Percentiles rank a stretch among this genome's conserved stretches.
phyloP scores from a whole-genome alignment of 2,113 vertebrate species.

The Oxygymnocypris stewartii region DNA sequence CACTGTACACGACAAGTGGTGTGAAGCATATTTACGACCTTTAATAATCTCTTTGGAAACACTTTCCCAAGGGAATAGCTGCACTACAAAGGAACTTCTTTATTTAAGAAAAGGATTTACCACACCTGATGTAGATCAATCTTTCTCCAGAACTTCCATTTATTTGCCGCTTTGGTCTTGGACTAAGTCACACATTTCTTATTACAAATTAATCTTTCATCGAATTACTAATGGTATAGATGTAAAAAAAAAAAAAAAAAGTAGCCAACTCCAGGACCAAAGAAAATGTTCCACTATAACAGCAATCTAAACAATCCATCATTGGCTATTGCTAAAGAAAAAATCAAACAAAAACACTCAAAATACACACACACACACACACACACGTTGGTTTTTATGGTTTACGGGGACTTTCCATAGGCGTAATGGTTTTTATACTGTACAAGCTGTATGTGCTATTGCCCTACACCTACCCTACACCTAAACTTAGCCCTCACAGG shows the following conservation, averaged over 20 bases:
- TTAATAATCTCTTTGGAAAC: background rate
- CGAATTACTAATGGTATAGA: background rate
- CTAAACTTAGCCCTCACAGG: too few relatives aligned
- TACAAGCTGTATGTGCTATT: too few relatives aligned
- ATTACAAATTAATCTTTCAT: background rate
- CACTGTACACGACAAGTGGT: background rate
- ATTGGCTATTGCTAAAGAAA: background rate
- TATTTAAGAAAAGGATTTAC: background rate
- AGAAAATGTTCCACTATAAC: background rate
- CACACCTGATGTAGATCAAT: background rate
- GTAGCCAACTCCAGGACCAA: background rate
- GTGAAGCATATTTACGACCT: conserved; percentile 17
- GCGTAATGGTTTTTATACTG: too few relatives aligned
- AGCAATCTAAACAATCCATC: background rate
- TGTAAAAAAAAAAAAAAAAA: background rate
- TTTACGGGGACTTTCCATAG: too few relatives aligned
- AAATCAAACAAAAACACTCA: too few relatives aligned
- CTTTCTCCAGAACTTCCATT: background rate
- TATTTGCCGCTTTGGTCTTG: background rate
- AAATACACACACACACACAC: background rate
- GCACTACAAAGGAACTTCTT: background rate
- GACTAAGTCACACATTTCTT: background rate
- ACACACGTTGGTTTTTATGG: too few relatives aligned
- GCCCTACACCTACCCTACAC: too few relatives aligned
- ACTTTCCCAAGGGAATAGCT: conserved; percentile 31